These are phyloP conservation scores for Ctenochaetus hawaiiensis DNA, from an alignment of 2,797 vertebrate genomes.

Conservation along the genomic window DNA sequence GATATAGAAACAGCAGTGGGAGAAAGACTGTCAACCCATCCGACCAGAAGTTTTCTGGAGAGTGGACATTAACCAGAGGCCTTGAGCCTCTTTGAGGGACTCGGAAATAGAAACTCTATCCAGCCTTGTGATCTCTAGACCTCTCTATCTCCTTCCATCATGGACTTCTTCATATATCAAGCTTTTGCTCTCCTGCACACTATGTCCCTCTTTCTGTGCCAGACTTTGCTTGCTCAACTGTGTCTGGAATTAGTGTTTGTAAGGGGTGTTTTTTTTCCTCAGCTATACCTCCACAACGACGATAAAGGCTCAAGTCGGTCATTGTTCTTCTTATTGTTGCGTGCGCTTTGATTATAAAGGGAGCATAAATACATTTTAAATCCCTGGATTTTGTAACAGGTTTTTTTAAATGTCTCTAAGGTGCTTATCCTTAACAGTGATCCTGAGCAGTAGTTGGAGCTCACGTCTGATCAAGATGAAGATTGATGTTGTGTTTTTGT, in stretches of 20 bases:
- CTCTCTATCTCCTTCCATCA: conserved; percentile 71
- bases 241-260: conserved; percentile 45
- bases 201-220: conserved; percentile 42
- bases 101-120: conserved; percentile 75
- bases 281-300: conserved; percentile 11
- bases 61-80: conserved; percentile 77
- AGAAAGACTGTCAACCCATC: conserved; percentile 48
- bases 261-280: conserved; percentile 14
- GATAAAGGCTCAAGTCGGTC: not conserved
- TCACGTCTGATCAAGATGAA: conserved; percentile 47
- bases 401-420: conserved; percentile 26
- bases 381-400: conserved; percentile 5
- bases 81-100: conserved; percentile 53
- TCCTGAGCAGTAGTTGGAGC: conserved; percentile 20
- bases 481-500: conserved; percentile 65
- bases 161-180: conserved; percentile 71
- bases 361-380: conserved; percentile 21
- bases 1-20: conserved; percentile 63
- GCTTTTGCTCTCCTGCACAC: conserved; percentile 51
- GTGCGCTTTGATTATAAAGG: conserved; percentile 24
- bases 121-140: conserved; percentile 74
- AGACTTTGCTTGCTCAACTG: conserved; percentile 49
- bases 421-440: conserved; percentile 36
- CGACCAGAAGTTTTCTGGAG: conserved; percentile 55
- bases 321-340: conserved; percentile 21